Base-by-base conservation (phyloP, 2,113 vertebrate species). In the Cavia porcellus region DNA sequence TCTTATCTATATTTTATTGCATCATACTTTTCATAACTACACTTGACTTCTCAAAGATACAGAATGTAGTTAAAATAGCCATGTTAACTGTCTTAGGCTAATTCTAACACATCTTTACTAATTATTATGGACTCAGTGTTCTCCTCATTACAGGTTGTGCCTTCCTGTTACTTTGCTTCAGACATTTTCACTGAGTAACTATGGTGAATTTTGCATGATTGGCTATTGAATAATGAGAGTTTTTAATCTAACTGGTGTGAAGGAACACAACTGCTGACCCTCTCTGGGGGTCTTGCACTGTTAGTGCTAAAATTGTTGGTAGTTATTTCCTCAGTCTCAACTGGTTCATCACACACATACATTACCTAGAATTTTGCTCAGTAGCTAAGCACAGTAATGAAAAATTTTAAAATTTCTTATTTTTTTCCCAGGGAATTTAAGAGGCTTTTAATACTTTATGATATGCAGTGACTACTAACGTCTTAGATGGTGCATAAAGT, bases 391-490 rank as follows among this genome's bases (percentile, higher is more conserved):
- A 70, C 75, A 13, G 12, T 32, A 50, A 59, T 93, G 24, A 50
- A 42, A 85, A 59, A 61, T 57, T 92, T 96, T 62, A 15, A 83
- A 85, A n/a, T 77, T 89, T 7, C 10, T 66, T 52, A 30, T 45
- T 7, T 70, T 92, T 8, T 90, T 4, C 17, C 6, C 17, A 86
- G 17, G 32, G 47, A 82, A 35, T 79, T 89, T 35, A 70, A 30
- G 80, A 93, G 22, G 62, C 7, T 84, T 94, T 55, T 77, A 92
- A 66, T 88, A 62, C 9, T 90, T 75, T 93, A 47, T 93, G 15
- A 50, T 57, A 80, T 84, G 7, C 1, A 59, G 13, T 92, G 52
- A 70, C 79, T 95, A 70, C 2, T 84, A 35, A 82, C 66, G 20
- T 77, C 38, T 86, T 85, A n/a, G 7, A 66, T n/a, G 64, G 32